Base-by-base conservation (phyloP, 2,797 vertebrate species). In the Pangasius krempfi region DNA sequence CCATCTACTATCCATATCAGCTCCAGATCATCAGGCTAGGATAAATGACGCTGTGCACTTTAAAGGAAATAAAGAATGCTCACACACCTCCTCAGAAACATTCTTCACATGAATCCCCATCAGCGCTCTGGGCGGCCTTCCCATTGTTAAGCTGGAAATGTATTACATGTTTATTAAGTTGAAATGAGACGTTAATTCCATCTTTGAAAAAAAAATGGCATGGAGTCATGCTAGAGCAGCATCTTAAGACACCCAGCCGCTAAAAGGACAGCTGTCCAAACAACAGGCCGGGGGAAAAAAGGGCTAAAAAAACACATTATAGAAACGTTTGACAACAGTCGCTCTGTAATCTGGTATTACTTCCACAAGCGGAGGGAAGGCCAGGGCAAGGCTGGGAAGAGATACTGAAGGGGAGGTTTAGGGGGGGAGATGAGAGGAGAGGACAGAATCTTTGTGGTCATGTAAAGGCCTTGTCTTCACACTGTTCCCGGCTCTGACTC, bases 251-350 rank as follows among this genome's bases (percentile, higher is more conserved):
- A 92, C 92, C 95, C 95, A 72, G 92, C 95, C 93, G 96, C 93
- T 95, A 92, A 92, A 93, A 93, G 87, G 95, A 92, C 96, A 97
- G 96, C 96, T 97, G 96, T 96, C 91, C 94, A 96, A 96, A 96
- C 96, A 96, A 91, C 90, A 93, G 85, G 92, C 92, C 84, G 83
- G 82, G 86, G 82, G 80, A 56, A 90, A 93, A 93, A 93, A 91
- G 92, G 93, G 93, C 92, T 95, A 96, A 87, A 90, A 95, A 96
- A 96, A 93, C 96, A 96, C 93, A 96, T 96, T 96, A 95, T 95
- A 95, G 96, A 95, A 96, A 96, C 95, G 94, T 96, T 96, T 96
- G 95, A 96, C 95, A 96, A 96, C 96, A 96, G 95, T 96, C 94
- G 94, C 95, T 96, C 95, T 96, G 95, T 96, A 96, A 97, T 96